Evolutionary conservation across 2,888 invertebrate genomes (phyloP), one percentile per base, ranked within the genome.

Genomic region (Stenotaenia linearis): DNA sequence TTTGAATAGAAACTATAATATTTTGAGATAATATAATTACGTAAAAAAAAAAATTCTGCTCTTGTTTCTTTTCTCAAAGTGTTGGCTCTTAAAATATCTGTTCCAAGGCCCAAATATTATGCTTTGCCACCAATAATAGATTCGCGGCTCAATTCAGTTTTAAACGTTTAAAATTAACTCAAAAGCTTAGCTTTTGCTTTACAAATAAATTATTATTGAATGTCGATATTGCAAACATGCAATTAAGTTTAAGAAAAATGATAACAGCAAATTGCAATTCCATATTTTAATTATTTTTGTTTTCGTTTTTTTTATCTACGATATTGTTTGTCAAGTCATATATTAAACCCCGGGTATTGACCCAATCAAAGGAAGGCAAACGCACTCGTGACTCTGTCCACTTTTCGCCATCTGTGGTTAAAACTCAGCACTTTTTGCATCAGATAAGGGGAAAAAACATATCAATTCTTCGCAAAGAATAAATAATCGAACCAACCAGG

Each of bases 91-190:
- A 69, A 69, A 69, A 69, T 69, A 69, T 69, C 69, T 69, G 4
- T 10, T 12, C 28, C 69, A 69, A 69, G 69, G 25, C n/a, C 69
- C 69, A 25, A 45, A 4, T 7, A 45, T 45, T 7, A 18, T 3
- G 32, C 32, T n/a, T n/a, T n/a, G n/a, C n/a, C n/a, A n/a, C 45
- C 45, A 45, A 28, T 69, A 69, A 69, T 69, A 69, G 69, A 69
- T 69, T 18, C 69, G 28, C 15, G 69, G 50, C 50, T 32, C 50
- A n/a, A 18, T 69, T 69, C 28, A 28, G 3, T 69, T 28, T 12
- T 23, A n/a, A 28, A 25, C 15, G 9, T 23, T 69, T 69, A 69
- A 69, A 69, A 69, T 69, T 69, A 69, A 69, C 69, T 12, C n/a
- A n/a, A 69, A 18, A n/a, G n/a, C n/a, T n/a, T n/a, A n/a, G n/a